Evolutionary conservation across 2,797 vertebrate species (phyloP).

Genomic region (Pseudomugil tenellus): DNA sequence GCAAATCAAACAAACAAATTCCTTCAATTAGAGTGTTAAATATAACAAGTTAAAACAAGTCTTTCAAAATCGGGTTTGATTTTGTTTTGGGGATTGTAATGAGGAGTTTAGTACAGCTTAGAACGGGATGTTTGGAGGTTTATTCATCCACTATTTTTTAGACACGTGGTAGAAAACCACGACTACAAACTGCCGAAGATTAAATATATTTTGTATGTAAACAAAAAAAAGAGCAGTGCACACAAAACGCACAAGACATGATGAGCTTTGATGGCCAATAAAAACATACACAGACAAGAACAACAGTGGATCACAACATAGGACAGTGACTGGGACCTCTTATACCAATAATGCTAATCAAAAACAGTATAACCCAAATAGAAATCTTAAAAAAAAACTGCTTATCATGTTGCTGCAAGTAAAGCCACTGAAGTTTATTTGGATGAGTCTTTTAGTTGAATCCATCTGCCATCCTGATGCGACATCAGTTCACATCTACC

Average conservation of each 20-base stretch:
- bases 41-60: conserved; percentile 7
- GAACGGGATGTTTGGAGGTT: conserved; percentile 21
- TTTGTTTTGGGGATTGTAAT: background rate
- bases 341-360: conserved; percentile 1
- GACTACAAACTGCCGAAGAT: conserved; percentile 15
- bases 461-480: background rate
- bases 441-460: background rate
- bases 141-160: conserved; percentile 20
- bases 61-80: conserved; percentile 17
- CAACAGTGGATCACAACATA: conserved; percentile 81
- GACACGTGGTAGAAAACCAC: conserved; percentile 13
- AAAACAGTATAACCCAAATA: conserved; percentile 9
- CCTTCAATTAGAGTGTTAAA: conserved; percentile 22
- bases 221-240: conserved; percentile 50
- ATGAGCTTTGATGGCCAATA: conserved; percentile 55
- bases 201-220: conserved; percentile 15
- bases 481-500: background rate
- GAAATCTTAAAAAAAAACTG: background rate
- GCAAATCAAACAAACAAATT: conserved; percentile 18
- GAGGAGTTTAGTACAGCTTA: conserved; percentile 1
- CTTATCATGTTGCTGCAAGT: background rate
- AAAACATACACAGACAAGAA: conserved; percentile 80
- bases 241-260: conserved; percentile 72
- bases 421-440: background rate
- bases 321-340: conserved; percentile 75